Base-by-base conservation (phyloP, 2,797 vertebrate species). In the Pseudotriccus pelzelni region DNA sequence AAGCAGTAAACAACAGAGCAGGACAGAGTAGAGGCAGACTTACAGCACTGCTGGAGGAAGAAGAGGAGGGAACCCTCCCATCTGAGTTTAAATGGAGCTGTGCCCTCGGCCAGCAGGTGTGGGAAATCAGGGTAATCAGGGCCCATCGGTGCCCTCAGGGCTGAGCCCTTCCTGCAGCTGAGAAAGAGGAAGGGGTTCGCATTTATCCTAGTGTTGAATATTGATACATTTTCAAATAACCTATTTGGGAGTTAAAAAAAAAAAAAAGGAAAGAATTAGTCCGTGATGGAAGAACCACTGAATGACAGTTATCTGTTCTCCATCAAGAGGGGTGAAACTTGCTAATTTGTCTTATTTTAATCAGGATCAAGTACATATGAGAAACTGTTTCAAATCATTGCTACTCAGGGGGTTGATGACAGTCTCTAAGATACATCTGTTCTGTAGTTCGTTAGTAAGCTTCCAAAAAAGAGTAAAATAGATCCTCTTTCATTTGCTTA, bases 361-460 rank as follows among this genome's bases (percentile, higher is more conserved):
- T 98, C 98, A 99, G 97, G 98, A 98, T 98, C 98, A 98, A 98
- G 98, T 98, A 97, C 97, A 96, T 97, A 94, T 96, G 97, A 98
- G 96, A 98, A 98, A 98, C 97, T 97, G 97, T 97, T 98, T 98
- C 96, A 98, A 98, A 98, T 98, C 98, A 97, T 66, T 63, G 93
- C 98, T 83, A 96, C 87, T 96, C 98, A 97, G 98, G 98, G 98
- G 98, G 98, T 98, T 99, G 99, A 99, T 99, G 98, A 98, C 98
- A 98, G 98, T 98, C 98, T 97, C 97, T 95, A 74, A 93, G 72
- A 87, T 90, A 58, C 95, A 95, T 94, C 95, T 97, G 94, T 88
- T 97, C 96, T 92, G 95, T 89, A 83, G 92, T 73, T 97, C 96
- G 95, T 94, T 93, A 97, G 85, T 89, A 95, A 95, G 70, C 79